Percentiles rank a stretch among this genome's conserved stretches.
phyloP scores from a whole-genome alignment of 1,140 invertebrate genomes.

The Dolichoris vasculosae region DNA sequence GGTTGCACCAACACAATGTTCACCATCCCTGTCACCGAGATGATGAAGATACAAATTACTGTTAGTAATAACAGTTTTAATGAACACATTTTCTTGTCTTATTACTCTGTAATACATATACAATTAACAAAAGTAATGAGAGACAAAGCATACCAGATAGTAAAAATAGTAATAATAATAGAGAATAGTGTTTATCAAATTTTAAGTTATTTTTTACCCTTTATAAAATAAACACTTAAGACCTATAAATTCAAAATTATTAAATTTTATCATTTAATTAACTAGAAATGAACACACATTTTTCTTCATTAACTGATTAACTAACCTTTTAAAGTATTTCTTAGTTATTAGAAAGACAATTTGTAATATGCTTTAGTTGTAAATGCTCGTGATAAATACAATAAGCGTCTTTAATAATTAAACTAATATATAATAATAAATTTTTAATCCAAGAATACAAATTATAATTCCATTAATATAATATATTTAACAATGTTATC shows the following conservation, averaged over 20 bases:
- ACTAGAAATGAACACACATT: neutral
- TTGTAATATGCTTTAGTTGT: neutral
- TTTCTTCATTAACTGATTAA: neutral
- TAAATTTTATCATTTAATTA: neutral
- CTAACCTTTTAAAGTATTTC: neutral
- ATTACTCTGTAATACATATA: constrained; percentile 33
- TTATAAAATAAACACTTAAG: neutral
- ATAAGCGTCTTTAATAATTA: constrained; percentile 5
- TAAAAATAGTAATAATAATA: constrained; percentile 31
- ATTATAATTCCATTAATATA: no score
- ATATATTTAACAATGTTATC: no score
- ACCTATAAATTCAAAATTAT: neutral
- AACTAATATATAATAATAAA: constrained; percentile 11
- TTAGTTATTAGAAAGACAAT: neutral
- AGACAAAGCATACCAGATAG: constrained; percentile 14
- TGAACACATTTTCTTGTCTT: constrained; percentile 46
- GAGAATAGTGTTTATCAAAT: constrained; percentile 14
- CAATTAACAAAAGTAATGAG: constrained; percentile 18
- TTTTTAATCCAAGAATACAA: constrained; percentile 6
- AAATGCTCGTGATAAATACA: constrained; percentile 1
- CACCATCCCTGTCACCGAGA: constrained; percentile 29
- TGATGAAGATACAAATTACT: constrained; percentile 50
- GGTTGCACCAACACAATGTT: constrained; percentile 28
- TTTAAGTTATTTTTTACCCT: neutral
- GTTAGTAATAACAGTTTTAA: constrained; percentile 49